Evolutionary conservation across 2,888 invertebrate genomes (phyloP).

Genomic region (Philereme vetulata): DNA sequence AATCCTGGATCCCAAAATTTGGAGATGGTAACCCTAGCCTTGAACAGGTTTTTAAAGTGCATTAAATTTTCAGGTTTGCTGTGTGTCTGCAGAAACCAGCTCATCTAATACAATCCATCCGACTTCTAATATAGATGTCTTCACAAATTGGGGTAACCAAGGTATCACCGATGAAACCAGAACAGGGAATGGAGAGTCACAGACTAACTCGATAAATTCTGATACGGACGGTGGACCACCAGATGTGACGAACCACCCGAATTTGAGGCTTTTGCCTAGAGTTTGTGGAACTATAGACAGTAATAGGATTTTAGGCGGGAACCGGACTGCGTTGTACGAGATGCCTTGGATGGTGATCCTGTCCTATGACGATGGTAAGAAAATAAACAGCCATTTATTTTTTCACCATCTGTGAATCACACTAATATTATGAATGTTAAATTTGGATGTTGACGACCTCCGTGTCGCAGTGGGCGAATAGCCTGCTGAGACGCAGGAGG

Average conservation of each 20-base stretch:
- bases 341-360: conserved; percentile 91
- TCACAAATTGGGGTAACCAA: conserved; percentile 16
- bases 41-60: too few species aligned
- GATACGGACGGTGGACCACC: conserved; percentile 23
- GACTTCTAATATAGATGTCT: conserved; percentile 3
- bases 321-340: conserved; percentile 84
- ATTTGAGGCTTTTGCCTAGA: conserved; percentile 51
- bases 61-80: conserved; percentile 52
- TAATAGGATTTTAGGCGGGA: conserved; percentile 85
- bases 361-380: conserved; percentile 80
- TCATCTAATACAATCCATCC: conserved; percentile 6
- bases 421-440: too few species aligned
- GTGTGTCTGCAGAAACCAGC: conserved; percentile 29
- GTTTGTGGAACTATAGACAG: conserved; percentile 83
- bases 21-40: too few species aligned
- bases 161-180: conserved; percentile 2
- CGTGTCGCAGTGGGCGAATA: too few species aligned
- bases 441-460: too few species aligned
- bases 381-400: background rate
- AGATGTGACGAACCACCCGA: conserved; percentile 42
- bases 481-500: too few species aligned
- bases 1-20: too few species aligned
- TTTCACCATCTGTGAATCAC: too few species aligned
- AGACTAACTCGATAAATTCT: conserved; percentile 4
- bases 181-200: background rate